Base-by-base conservation (phyloP, 2,797 vertebrate genomes). In the Poecilia wingei region DNA sequence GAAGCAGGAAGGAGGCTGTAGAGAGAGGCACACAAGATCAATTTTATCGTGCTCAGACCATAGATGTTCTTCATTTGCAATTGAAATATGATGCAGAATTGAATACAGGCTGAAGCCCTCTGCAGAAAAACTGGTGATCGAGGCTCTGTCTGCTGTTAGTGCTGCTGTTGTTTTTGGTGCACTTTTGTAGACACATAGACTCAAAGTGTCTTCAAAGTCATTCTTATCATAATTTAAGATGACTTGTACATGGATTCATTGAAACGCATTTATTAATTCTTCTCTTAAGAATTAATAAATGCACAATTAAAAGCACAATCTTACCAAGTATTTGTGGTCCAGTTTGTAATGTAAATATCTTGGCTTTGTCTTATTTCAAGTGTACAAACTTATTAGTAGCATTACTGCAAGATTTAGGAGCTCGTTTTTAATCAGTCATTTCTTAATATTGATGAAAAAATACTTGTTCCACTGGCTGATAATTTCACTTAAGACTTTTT, bases 1-100 rank as follows among this genome's bases (percentile, higher is more conserved):
- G 79, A 64, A 79, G 55, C 55, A 33, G 39, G 39, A 22, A 36
- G 10, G 57, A 33, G 84, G 74, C 51, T 61, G 72, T 20, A 43
- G 68, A 74, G 74, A 71, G 46, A 59, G 9, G 75, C 70, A 55
- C 2, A 51, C 31, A 14, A 77, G 82, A 79, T 86, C 53, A 51
- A 46, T 25, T 72, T 68, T 77, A 3, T 43, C 6, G 0, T 22
- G 9, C 76, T 78, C 51, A 79, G 39, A 70, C 70, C 64, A 49
- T 45, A 13, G n/a, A 74, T 82, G 59, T 69, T 16, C 14, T 46
- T 68, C 3, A 78, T 78, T 75, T 73, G 13, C 1, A 43, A 53
- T 75, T 59, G 70, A 74, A 80, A 82, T 49, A 45, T 33, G 51
- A 0, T 12, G 41, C 12, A 31, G 47, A 68, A 69, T 69, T 39